Evolutionary conservation across 30 jellyfish, hydroid and myxozoan genomes (phyloP).

Genomic region (Aurelia coerulea): DNA sequence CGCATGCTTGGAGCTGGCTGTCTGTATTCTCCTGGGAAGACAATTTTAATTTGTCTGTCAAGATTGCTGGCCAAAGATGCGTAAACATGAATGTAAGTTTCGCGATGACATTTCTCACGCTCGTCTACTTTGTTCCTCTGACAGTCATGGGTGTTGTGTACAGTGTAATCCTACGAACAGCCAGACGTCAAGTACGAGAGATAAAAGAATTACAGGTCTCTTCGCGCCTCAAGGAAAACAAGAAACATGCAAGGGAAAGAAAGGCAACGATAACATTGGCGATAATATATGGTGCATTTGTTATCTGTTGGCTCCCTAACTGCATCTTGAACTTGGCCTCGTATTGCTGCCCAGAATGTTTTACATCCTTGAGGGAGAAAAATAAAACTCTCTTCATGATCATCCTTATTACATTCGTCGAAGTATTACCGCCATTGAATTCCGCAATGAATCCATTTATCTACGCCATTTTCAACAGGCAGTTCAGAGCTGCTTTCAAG

Average conservation of each 20-base stretch:
- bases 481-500: constrained; percentile 87
- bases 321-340: constrained; percentile 52
- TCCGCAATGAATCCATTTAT: constrained; percentile 91
- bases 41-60: background rate
- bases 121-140: constrained; percentile 73
- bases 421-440: constrained; percentile 85
- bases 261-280: constrained; percentile 90
- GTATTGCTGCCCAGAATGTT: constrained; percentile 50
- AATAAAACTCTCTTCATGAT: constrained; percentile 36
- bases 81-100: constrained; percentile 48
- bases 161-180: constrained; percentile 66
- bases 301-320: constrained; percentile 96
- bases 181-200: constrained; percentile 74
- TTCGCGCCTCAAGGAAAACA: background rate
- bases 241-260: constrained; percentile 67
- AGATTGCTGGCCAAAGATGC: constrained; percentile 32
- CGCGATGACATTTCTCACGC: constrained; percentile 35
- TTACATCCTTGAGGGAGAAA: constrained; percentile 20
- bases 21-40: constrained; percentile 70
- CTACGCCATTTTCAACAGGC: constrained; percentile 84
- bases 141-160: constrained; percentile 79
- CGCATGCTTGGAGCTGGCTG: constrained; percentile 83
- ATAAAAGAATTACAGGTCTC: constrained; percentile 54
- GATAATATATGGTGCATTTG: constrained; percentile 87
- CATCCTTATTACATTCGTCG: constrained; percentile 63